Conservation (phyloP, 2,113 vertebrate species). For the Macrotis lagotis region DNA sequence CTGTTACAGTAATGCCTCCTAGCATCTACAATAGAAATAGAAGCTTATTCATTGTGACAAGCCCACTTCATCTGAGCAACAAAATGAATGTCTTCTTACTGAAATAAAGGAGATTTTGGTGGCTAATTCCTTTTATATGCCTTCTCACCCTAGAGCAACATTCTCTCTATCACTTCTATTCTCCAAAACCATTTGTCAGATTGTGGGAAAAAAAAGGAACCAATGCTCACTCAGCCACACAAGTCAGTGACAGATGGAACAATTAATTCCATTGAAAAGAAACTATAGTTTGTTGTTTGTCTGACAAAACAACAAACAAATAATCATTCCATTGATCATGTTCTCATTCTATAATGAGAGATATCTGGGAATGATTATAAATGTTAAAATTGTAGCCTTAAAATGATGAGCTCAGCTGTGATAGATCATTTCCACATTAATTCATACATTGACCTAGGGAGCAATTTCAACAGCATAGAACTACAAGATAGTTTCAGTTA, state of each 20-base stretch:
- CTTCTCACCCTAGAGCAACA: constrained; percentile 34
- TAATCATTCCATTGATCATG: constrained; percentile 42
- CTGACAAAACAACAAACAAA: constrained; percentile 66
- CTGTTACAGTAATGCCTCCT: background rate
- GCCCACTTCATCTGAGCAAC: constrained; percentile 37
- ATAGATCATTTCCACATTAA: background rate
- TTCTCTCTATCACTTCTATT: constrained; percentile 45
- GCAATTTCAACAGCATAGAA: background rate
- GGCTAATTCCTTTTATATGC: constrained; percentile 12
- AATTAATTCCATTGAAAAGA: constrained; percentile 67
- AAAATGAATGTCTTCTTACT: background rate
- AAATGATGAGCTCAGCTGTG: background rate
- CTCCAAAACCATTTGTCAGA: constrained; percentile 65
- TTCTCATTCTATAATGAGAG: constrained; percentile 54
- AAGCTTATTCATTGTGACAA: constrained; percentile 59
- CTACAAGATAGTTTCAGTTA: background rate
- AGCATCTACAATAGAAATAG: background rate
- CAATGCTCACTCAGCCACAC: background rate
- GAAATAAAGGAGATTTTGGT: constrained; percentile 41
- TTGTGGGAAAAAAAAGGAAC: constrained; percentile 59
- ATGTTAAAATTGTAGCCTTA: background rate
- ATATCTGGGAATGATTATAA: constrained; percentile 60
- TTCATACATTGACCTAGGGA: background rate
- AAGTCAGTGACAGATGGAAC: constrained; percentile 67
- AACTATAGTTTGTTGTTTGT: constrained; percentile 63